These are phyloP conservation scores for Penaeus chinensis DNA, from an alignment of 1,140 invertebrate species.

Conservation along the genomic window DNA sequence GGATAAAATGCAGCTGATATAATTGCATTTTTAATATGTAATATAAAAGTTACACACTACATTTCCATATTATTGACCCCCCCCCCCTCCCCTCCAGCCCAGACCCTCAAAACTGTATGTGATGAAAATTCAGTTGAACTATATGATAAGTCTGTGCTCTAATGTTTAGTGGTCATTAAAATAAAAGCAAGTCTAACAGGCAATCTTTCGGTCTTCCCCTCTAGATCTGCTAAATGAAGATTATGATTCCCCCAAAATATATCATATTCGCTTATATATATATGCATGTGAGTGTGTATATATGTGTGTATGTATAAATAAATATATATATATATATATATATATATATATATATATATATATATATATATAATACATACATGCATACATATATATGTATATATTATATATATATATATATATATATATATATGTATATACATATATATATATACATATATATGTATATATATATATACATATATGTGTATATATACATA, in stretches of 20 bases:
- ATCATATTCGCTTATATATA: background rate
- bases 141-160: too few relatives aligned
- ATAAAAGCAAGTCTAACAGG: background rate
- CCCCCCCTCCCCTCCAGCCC: too few relatives aligned
- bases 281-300: background rate
- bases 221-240: too few relatives aligned
- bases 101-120: too few relatives aligned
- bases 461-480: background rate
- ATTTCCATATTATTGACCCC: too few relatives aligned
- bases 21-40: too few relatives aligned
- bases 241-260: too few relatives aligned
- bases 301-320: background rate
- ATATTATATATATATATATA: background rate
- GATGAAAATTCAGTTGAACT: too few relatives aligned
- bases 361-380: background rate
- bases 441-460: slow-evolving; percentile 11
- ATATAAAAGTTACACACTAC: too few relatives aligned
- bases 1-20: too few relatives aligned
- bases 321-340: background rate
- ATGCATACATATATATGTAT: background rate
- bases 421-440: slow-evolving; percentile 26
- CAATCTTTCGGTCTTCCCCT: background rate
- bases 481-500: slow-evolving; percentile 4
- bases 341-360: slow-evolving; percentile 11
- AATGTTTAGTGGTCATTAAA: too few relatives aligned